Evolutionary conservation across 1,140 invertebrate genomes (phyloP), one percentile per base, ranked within the genome.

Genomic region (Bombus cullumanus): DNA sequence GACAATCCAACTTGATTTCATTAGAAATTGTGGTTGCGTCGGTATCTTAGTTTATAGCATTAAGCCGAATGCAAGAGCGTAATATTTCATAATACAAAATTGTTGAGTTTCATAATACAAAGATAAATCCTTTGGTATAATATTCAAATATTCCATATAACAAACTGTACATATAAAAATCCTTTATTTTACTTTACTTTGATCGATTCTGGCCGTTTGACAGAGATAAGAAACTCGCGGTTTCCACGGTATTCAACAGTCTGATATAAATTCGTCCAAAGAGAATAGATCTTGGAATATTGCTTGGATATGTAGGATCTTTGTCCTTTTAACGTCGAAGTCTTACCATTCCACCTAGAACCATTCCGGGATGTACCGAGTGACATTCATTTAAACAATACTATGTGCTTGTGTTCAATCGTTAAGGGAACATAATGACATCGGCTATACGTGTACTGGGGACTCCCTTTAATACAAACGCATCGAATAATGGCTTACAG

Each of bases 401-500:
- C 47, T 39, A 9, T 37, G 69, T 28, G 6, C 3, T 31, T n/a
- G 15, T 47, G 76, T 64, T 57, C 41, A 73, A 64, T 66, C 77
- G 53, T 78, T 37, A 53, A 64, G 57, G 69, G 31, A 81, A 80
- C 68, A 34, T 53, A 62, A 43, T 53, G 77, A 80, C 41, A 64
- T 53, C 25, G 31, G 22, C n/a, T 13, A 34, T 13, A 25, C 53
- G 34, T 64, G 13, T 31, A 28, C 28, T 6, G 43, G 57, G 64
- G 66, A 37, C 69, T 80, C 34, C 15, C 83, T 10, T 79, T 69
- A 57, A 80, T 71, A 71, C 53, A 53, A 76, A 37, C 69, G 80
- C 75, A 69, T 9, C 39, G 37, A 79, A 79, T 87, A 89, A 90
- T 87, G 88, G 81, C 66, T 75, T n/a, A 76, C 73, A 85, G 89